Conservation (phyloP, 2,888 invertebrate genomes). For the Tachystola acroxantha region DNA sequence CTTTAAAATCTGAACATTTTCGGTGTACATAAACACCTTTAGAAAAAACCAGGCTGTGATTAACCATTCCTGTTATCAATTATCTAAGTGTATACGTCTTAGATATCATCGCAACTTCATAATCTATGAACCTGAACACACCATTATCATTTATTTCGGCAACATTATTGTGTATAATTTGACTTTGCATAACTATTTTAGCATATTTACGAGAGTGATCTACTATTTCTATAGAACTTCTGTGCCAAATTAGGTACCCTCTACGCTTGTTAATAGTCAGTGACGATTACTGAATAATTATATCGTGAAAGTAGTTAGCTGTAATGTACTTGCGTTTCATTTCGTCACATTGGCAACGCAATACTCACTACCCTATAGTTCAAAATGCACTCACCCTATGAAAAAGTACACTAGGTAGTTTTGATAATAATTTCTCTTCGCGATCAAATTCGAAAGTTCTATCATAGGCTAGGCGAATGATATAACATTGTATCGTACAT, state of each 20-base stretch:
- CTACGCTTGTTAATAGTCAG: conserved; percentile 47
- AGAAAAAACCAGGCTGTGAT: no score
- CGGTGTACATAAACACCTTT: no score
- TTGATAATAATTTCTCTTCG: conserved; percentile 76
- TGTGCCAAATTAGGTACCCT: conserved; percentile 70
- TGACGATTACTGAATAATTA: conserved; percentile 52
- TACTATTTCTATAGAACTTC: conserved; percentile 29
- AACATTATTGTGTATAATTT: neutral
- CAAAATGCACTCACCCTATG: conserved; percentile 67
- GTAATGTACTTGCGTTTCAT: conserved; percentile 64
- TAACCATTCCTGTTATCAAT: no score
- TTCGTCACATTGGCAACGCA: conserved; percentile 61
- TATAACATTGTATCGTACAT: conserved; percentile 58
- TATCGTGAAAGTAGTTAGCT: conserved; percentile 69
- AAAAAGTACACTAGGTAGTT: conserved; percentile 71
- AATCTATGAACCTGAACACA: no score
- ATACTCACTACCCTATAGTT: conserved; percentile 67
- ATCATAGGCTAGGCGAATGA: conserved; percentile 76
- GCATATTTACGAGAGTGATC: conserved; percentile 12
- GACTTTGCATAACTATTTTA: neutral
- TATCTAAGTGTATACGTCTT: no score
- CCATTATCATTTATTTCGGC: neutral
- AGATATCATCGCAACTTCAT: no score
- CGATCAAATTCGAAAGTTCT: conserved; percentile 75
- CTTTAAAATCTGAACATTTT: no score